Base-by-base conservation (phyloP, 2,113 vertebrate genomes). In the Nesoenas mayeri region DNA sequence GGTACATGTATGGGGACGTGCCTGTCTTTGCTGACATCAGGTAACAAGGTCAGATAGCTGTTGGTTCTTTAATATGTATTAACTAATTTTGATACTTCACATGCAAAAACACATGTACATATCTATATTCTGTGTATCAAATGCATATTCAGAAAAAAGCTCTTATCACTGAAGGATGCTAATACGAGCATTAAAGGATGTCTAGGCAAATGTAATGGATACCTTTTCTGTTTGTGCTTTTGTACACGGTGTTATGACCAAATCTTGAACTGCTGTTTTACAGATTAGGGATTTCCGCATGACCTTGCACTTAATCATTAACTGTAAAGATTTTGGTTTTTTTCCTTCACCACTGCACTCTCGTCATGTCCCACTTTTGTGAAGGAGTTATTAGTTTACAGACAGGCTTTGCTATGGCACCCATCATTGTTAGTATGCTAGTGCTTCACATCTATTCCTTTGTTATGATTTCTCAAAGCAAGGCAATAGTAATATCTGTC, bases 1-100 rank as follows among this genome's bases (percentile, higher is more conserved):
- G 25, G 6, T 17, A 26, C 24, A 11, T 15, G 28, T 32, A 6
- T 7, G 18, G 31, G 28, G 34, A 6, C 0, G 0, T 67, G 32
- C 15, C 19, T 51, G 34, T 29, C 66, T n/a, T 50, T 67, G 36
- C 47, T 60, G 14, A 13, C 32, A 64, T 72, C 8, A 32, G 15
- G 34, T 57, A 80, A 79, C 17, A 36, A 62, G 10, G 34, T 58
- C 51, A 77, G 53, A 32, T 4, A 53, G 15, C 14, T 48, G 7
- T 32, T 34, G 3, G 5, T 25, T 85, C 12, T 73, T 92, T 25
- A 71, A 47, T 10, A 14, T 38, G 10, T 32, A 28, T 66, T 79
- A 56, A 48, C 11, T 79, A 48, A 38, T 11, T 5, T 15, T 34
- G 10, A 72, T 62, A 26, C 7, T 58, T 62, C 28, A 32, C n/a